Conservation (phyloP, 2,113 vertebrate genomes). For the Serinus canaria region DNA sequence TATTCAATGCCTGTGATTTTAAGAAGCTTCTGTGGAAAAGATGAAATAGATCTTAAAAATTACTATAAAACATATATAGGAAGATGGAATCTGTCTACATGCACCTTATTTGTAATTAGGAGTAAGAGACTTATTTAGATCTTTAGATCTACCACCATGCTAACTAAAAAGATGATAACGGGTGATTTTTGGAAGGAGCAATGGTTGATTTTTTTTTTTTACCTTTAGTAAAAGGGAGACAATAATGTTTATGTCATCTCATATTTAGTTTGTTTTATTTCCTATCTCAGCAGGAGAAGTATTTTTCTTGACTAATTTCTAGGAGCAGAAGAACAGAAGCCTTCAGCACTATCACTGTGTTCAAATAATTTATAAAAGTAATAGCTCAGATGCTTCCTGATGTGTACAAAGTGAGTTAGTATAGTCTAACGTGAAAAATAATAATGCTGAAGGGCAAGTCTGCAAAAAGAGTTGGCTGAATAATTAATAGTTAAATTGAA, state of each 20-base stretch:
- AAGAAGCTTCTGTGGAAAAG: not conserved
- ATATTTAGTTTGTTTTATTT: not conserved
- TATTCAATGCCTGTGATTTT: not conserved
- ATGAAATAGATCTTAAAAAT: not conserved
- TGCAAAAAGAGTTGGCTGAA: conserved; percentile 2
- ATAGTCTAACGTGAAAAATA: not conserved
- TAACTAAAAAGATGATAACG: not conserved
- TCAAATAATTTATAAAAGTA: conserved; percentile 26
- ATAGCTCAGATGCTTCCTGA: not conserved
- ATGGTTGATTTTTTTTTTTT: not conserved
- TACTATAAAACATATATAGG: not conserved
- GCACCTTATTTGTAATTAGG: not conserved
- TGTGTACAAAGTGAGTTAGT: not conserved
- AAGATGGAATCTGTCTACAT: not conserved
- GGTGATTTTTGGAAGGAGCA: not conserved
- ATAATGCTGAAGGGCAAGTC: not conserved
- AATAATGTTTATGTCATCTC: not conserved
- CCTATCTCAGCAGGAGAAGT: not conserved
- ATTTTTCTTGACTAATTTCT: not conserved
- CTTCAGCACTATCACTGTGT: not conserved
- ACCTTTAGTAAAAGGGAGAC: not conserved
- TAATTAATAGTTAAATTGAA: conserved; percentile 41
- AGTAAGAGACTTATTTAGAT: not conserved
- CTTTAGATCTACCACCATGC: not conserved
- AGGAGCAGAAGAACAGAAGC: not conserved